Evolutionary conservation across 2,797 vertebrate species (phyloP).

Genomic region (Glyptemys insculpta): DNA sequence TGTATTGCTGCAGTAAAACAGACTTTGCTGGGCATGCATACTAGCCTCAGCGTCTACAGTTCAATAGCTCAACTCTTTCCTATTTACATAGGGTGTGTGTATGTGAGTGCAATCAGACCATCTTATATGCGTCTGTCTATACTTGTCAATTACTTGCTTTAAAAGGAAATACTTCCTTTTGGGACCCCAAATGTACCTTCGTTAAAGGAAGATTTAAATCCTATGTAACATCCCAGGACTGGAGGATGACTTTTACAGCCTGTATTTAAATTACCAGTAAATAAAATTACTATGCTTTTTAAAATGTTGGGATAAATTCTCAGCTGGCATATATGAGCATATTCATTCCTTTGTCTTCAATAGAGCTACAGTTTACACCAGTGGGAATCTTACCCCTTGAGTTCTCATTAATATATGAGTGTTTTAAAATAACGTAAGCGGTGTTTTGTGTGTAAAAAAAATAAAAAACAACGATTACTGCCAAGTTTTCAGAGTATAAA

Average conservation of each 20-base stretch:
- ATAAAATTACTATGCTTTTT: neutral
- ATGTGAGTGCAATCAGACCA: neutral
- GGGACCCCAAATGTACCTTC: neutral
- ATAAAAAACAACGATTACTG: neutral
- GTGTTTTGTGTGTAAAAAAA: neutral
- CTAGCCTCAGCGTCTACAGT: neutral
- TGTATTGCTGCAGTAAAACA: neutral
- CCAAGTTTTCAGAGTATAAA: neutral
- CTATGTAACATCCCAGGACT: neutral
- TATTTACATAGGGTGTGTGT: neutral
- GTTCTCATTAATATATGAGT: neutral
- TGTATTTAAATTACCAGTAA: neutral
- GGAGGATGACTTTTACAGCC: neutral
- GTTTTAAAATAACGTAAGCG: neutral
- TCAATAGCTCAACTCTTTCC: neutral
- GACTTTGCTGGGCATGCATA: neutral
- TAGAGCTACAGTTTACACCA: neutral
- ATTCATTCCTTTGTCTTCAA: fast-evolving
- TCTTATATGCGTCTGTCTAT: neutral
- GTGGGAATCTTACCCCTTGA: neutral
- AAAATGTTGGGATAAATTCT: neutral
- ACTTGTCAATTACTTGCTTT: neutral
- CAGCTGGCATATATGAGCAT: neutral
- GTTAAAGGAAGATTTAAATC: neutral
- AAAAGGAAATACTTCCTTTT: neutral